Base-by-base conservation (phyloP, 1,140 invertebrate genomes). In the Drosophila simulans region DNA sequence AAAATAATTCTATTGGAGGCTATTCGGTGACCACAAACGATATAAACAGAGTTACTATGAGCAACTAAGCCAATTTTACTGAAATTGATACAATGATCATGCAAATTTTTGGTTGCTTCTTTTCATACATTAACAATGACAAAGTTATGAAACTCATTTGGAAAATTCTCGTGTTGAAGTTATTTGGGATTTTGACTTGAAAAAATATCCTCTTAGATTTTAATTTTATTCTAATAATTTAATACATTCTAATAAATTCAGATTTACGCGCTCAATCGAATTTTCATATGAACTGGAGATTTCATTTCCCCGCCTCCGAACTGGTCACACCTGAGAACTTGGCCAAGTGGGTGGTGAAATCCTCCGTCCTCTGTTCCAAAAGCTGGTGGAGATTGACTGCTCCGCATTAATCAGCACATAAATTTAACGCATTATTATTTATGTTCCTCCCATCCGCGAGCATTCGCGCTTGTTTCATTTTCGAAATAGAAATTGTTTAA, bases 391-490 rank as follows among this genome's bases (percentile, higher is more conserved):
- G 84, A 88, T 88, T 83, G 84, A 88, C 84, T 89, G 84, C 85
- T 73, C 66, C 57, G 56, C 84, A 88, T 88, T 88, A 88, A 88
- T 88, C 83, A 88, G 42, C 80, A 77, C 84, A 89, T 89, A 89
- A 88, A 89, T 88, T 89, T 89, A 89, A 88, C 83, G 83, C 84
- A 88, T 89, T 88, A 89, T 89, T 88, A 88, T 88, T 89, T 88
- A 89, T 88, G 84, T 80, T 63, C 52, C 65, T 57, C 12, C 69
- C 64, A 53, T 52, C 55, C 20, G 49, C 52, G 57, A 25, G n/a
- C 58, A 22, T 1, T 31, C 17, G 17, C 54, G 56, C 48, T 65
- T 77, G 74, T 88, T 88, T 88, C 83, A 88, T 86, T 86, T 83
- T 63, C 66, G 62, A 85, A 86, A 88, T 80, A 86, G 79, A 86